Base-by-base conservation (phyloP, 2,113 vertebrate genomes). In the Grus americana region DNA sequence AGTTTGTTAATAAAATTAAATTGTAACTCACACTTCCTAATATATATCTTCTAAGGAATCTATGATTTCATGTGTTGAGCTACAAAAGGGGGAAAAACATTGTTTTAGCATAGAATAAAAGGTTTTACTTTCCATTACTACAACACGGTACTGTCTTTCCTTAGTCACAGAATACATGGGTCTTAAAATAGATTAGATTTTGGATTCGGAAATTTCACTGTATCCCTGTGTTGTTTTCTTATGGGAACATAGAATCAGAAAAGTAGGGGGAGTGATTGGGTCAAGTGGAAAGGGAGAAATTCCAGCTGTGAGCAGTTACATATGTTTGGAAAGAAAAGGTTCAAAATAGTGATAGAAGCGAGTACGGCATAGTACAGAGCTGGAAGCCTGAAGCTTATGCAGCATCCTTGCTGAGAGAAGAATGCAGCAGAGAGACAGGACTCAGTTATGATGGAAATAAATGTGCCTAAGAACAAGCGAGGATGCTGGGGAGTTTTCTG, bases 151-250 rank as follows among this genome's bases (percentile, higher is more conserved):
- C 9, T 6, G 1, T 49, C 38, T 70, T 78, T 54, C 18, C 10
- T 52, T 61, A 52, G 40, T 57, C 0, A 0, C 15, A 70, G 23
- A 80, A 80, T 34, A 36, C 11, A 8, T 20, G 9, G 6, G 38
- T 57, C 15, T 90, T 65, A 79, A 66, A 52, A 71, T 20, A 70
- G 12, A 58, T 66, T 32, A 74, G 15, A 18, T 87, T n/a, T 52
- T 1, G 0, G 4, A 47, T 73, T 70, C 0, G 6, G 5, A 12
- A n/a, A 26, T 73, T 78, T 86, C 29, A 38, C 17, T 68, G 5
- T 42, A 75, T n/a, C 7, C 3, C 24, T 75, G 5, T 38, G 20
- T 32, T 90, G 13, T 47, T 49, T 32, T 47, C 15, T 61, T 38
- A 32, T 58, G 8, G 26, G 9, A 66, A 32, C 19, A 50, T 14